Percentiles rank a stretch among this genome's conserved stretches.
phyloP scores from a whole-genome alignment of 2,797 vertebrate genomes.

The Urophycis tenuis region DNA sequence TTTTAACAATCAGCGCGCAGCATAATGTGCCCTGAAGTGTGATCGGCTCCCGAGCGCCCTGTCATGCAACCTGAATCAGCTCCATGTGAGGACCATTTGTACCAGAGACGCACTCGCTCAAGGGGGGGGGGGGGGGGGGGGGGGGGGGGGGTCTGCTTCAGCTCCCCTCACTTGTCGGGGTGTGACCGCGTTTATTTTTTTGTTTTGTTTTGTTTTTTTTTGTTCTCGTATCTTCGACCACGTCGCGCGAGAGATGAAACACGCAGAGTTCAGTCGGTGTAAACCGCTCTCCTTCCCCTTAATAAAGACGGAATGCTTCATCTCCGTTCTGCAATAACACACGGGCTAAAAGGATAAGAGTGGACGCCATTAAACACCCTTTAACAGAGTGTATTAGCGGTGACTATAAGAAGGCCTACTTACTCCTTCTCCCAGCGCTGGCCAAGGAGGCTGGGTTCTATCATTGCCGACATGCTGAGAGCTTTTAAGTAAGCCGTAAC shows the following conservation, averaged over 20 bases:
- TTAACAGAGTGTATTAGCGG: constrained; percentile 68
- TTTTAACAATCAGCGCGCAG: neutral
- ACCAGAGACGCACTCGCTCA: neutral
- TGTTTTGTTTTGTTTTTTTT: no score
- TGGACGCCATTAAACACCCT: constrained; percentile 68
- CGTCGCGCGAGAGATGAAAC: neutral
- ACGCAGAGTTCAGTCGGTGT: neutral
- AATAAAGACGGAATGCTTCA: neutral
- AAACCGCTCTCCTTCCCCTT: neutral
- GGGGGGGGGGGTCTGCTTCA: no score
- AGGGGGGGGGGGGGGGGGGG: no score
- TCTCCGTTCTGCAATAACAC: neutral
- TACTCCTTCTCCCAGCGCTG: constrained; percentile 55
- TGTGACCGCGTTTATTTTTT: neutral
- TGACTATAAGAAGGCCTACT: constrained; percentile 54
- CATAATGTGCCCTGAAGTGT: neutral
- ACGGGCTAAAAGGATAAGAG: neutral
- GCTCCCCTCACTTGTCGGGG: neutral
- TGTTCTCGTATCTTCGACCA: neutral
- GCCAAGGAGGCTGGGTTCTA: constrained; percentile 74
- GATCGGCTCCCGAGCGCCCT: neutral
- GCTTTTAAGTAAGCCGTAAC: constrained; percentile 82
- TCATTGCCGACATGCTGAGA: constrained; percentile 77
- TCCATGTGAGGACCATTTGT: neutral
- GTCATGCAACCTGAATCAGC: neutral